Conservation (phyloP, 53 echinoderm and acorn worm species). For the Antedon mediterranea region DNA sequence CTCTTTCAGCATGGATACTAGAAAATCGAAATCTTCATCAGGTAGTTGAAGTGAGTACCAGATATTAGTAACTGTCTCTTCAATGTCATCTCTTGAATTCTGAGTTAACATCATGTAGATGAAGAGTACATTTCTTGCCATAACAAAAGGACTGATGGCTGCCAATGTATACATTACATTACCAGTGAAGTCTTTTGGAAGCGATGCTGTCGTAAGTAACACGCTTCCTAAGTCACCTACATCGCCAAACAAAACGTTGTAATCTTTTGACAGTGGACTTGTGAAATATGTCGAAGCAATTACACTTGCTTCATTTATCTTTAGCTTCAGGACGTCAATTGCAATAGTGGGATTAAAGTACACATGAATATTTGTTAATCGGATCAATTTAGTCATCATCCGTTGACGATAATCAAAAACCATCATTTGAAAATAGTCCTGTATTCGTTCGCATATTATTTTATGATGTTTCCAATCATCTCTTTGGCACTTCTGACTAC, state of each 20-base stretch:
- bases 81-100: neutral
- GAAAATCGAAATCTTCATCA: slow-evolving; percentile 15
- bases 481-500: slow-evolving; percentile 14
- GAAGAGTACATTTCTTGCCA: slow-evolving; percentile 33
- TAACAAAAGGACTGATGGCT: slow-evolving; percentile 19
- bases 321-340: slow-evolving; percentile 14
- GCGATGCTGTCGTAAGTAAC: slow-evolving; percentile 17
- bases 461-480: slow-evolving; percentile 16
- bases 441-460: neutral
- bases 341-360: slow-evolving; percentile 28
- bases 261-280: slow-evolving; percentile 6
- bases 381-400: neutral
- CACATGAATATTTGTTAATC: slow-evolving; percentile 6
- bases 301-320: slow-evolving; percentile 6
- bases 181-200: slow-evolving; percentile 15
- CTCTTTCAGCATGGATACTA: slow-evolving; percentile 4
- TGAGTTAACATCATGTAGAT: slow-evolving; percentile 16
- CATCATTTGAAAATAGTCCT: neutral
- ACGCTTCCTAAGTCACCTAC: slow-evolving; percentile 18
- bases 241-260: slow-evolving; percentile 14
- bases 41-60: slow-evolving; percentile 37
- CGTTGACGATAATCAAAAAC: neutral
- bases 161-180: slow-evolving; percentile 12
- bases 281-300: neutral
- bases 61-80: slow-evolving; percentile 7